These are phyloP conservation scores for Hypselothyrea guttata DNA, from an alignment of 2,888 invertebrate genomes.

Conservation along the genomic window DNA sequence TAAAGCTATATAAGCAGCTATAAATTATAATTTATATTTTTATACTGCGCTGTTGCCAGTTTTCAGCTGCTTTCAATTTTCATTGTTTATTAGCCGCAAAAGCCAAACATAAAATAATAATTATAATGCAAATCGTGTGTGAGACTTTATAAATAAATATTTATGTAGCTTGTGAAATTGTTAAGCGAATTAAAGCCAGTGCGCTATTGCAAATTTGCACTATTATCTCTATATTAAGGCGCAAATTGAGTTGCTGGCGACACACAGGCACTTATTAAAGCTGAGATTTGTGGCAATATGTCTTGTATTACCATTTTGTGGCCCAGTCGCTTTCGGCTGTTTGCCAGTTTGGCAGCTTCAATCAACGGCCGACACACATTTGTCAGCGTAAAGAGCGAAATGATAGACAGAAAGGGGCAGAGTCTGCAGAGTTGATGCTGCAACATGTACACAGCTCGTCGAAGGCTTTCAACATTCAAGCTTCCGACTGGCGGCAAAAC, in stretches of 20 bases:
- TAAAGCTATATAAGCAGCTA: not conserved
- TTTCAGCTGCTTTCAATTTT: constrained; percentile 7
- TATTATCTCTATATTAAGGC: constrained; percentile 1
- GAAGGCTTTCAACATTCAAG: constrained; percentile 26
- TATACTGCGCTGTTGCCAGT: constrained; percentile 13
- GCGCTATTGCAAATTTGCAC: too few relatives aligned
- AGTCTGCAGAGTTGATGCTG: constrained; percentile 20
- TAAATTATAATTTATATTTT: not conserved
- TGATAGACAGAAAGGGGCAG: not conserved
- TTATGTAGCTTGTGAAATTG: not conserved
- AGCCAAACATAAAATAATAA: not conserved
- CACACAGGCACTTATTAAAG: constrained; percentile 38
- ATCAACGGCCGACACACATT: constrained; percentile 53
- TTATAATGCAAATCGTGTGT: not conserved
- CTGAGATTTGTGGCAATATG: constrained; percentile 33
- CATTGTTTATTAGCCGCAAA: not conserved
- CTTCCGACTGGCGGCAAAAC: constrained; percentile 18
- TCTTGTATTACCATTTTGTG: constrained; percentile 4
- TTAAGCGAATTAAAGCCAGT: too few relatives aligned
- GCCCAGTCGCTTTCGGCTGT: constrained; percentile 18
- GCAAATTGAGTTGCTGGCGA: constrained; percentile 32
- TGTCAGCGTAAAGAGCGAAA: constrained; percentile 18
- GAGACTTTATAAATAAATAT: constrained; percentile 4
- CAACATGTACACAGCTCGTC: constrained; percentile 43
- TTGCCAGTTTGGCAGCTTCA: constrained; percentile 52